These are phyloP conservation scores for Sebastes steindachneri DNA, from an alignment of 2,797 vertebrate species.

Conservation along the genomic window DNA sequence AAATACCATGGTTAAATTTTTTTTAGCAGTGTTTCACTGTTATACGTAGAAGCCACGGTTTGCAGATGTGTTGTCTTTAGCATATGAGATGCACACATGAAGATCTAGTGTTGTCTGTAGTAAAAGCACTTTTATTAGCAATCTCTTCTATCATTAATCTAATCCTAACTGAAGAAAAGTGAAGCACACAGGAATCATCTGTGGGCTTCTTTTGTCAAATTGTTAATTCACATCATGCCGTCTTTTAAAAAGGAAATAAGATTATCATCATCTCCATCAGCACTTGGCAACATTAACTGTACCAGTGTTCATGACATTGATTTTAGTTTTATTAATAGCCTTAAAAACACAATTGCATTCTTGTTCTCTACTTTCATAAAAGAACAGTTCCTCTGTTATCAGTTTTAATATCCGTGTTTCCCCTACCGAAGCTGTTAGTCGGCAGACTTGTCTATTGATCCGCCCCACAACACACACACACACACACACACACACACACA, in stretches of 20 bases:
- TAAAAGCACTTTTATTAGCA: neutral
- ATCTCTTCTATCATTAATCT: neutral
- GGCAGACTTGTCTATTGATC: neutral
- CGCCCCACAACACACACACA: neutral
- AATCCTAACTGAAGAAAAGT: neutral
- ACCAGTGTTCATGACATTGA: neutral
- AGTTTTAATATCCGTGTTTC: conserved; percentile 33
- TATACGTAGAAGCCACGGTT: neutral
- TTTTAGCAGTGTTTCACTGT: neutral
- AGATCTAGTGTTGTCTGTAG: neutral
- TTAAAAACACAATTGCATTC: neutral
- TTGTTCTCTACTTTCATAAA: neutral
- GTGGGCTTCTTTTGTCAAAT: neutral
- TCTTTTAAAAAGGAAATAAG: neutral
- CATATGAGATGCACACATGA: neutral
- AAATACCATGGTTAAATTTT: neutral
- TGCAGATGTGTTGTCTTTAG: neutral
- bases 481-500: neutral
- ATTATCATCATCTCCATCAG: neutral
- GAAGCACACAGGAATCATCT: neutral
- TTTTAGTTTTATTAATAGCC: neutral
- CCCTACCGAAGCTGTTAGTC: neutral
- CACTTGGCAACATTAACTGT: neutral
- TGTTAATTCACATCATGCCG: neutral
- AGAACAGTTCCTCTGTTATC: conserved; percentile 15